These are phyloP conservation scores for Cuculus canorus DNA, from an alignment of 2,797 vertebrate species.

Conservation along the genomic window DNA sequence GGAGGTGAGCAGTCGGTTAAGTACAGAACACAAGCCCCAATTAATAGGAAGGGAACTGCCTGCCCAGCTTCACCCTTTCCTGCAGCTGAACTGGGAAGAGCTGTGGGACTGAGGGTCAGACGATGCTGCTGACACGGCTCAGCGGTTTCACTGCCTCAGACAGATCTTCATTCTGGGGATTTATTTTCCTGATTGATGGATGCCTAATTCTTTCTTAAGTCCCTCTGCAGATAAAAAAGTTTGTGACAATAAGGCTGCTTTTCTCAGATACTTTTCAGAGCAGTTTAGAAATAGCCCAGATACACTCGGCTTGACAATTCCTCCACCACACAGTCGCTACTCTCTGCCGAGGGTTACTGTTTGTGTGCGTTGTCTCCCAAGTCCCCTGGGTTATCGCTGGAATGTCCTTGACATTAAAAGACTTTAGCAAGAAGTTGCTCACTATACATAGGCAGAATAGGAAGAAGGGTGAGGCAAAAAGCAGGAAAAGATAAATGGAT, in stretches of 20 bases:
- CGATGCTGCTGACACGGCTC: background rate
- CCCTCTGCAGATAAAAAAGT: background rate
- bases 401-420: conserved; percentile 16
- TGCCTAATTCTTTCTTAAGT: background rate
- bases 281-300: background rate
- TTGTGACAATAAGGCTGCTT: background rate
- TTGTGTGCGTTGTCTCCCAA: background rate
- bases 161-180: background rate
- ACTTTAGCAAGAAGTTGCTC: background rate
- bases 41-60: background rate
- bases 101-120: background rate
- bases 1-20: background rate
- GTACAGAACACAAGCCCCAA: background rate
- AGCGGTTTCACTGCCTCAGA: background rate
- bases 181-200: background rate
- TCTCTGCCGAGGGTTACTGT: background rate
- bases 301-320: background rate
- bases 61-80: background rate
- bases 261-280: background rate
- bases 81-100: background rate
- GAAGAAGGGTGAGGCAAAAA: background rate
- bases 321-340: background rate
- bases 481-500: background rate
- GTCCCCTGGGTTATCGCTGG: background rate
- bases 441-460: background rate